Conservation (phyloP, 30 jellyfish, hydroid and myxozoan species). For the Hydra vulgaris region DNA sequence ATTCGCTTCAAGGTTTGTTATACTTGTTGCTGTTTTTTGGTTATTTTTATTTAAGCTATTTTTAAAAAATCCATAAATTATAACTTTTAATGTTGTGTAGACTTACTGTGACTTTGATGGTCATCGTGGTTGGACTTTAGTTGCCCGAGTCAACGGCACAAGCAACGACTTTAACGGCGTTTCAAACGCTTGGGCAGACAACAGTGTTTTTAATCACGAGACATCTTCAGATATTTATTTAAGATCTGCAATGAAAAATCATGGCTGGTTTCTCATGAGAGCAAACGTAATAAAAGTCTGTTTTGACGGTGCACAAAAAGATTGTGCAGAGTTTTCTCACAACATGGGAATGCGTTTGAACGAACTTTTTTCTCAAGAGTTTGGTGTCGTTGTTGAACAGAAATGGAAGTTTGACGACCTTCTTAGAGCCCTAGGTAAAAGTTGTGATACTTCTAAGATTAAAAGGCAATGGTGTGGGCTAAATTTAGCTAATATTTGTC, state of each 20-base stretch:
- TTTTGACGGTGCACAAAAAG: constrained; percentile 75
- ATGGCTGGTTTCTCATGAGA: constrained; percentile 80
- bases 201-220: constrained; percentile 75
- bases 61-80: too few species aligned
- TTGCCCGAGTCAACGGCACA: constrained; percentile 95
- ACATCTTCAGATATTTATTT: constrained; percentile 63
- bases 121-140: constrained; percentile 97
- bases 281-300: constrained; percentile 87
- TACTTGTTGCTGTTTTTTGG: too few species aligned
- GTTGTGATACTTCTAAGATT: constrained; percentile 47
- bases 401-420: constrained; percentile 78
- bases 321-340: constrained; percentile 92
- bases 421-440: constrained; percentile 70
- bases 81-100: too few species aligned
- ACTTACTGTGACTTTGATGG: constrained; percentile 96
- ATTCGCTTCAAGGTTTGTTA: constrained; percentile 71
- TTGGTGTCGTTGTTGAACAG: constrained; percentile 77
- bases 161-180: constrained; percentile 91
- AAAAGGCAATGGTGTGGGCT: constrained; percentile 93
- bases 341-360: constrained; percentile 68
- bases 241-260: constrained; percentile 76
- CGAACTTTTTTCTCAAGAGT: constrained; percentile 61
- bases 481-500: constrained; percentile 89
- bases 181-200: constrained; percentile 96
- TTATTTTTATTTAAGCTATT: too few species aligned